Base-by-base conservation (phyloP, 2,797 vertebrate genomes). In the Sebastes taczanowskii region DNA sequence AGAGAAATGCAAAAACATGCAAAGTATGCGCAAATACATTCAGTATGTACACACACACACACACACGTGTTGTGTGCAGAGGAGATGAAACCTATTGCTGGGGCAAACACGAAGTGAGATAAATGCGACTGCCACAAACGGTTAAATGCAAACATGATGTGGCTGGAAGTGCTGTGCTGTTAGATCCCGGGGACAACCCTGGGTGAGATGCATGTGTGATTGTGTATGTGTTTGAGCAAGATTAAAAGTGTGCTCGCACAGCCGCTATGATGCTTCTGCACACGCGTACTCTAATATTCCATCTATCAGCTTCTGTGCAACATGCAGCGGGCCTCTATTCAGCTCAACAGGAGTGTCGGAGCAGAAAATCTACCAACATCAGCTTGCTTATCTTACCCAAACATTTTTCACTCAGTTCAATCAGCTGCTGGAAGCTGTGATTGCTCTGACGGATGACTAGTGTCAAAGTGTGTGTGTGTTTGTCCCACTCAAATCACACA, bases 111-210 rank as follows among this genome's bases (percentile, higher is more conserved):
- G 27, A 11, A 30, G 56, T 71, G 38, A 82, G 73, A 86, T 84
- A 79, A 86, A 84, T 71, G 65, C 75, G 78, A 85, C 78, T 16
- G 22, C 55, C 16, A 29, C 74, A 49, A 76, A 61, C 66, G 59
- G 35, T 78, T 80, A 20, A 87, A 82, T 61, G 71, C 81, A 90
- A 91, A 89, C 82, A 85, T 82, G 25, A 59, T 78, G 11, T n/a
- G 30, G 29, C 49, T 78, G 58, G 49, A 80, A 18, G 29, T 1
- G 77, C 35, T 75, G 76, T 53, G 14, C 68, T 7, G 71, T 59
- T 42, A 56, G 34, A 63, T 27, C 78, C 64, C 3, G 10, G 7
- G 27, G 30, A 70, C 27, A 29, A 74, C 8, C 14, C 35, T 53
- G 23, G 27, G 16, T 61, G 32, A 42, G 52, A 14, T 58, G 38